phyloP scores from a whole-genome alignment of 2,113 vertebrate genomes.

The Python bivittatus region DNA sequence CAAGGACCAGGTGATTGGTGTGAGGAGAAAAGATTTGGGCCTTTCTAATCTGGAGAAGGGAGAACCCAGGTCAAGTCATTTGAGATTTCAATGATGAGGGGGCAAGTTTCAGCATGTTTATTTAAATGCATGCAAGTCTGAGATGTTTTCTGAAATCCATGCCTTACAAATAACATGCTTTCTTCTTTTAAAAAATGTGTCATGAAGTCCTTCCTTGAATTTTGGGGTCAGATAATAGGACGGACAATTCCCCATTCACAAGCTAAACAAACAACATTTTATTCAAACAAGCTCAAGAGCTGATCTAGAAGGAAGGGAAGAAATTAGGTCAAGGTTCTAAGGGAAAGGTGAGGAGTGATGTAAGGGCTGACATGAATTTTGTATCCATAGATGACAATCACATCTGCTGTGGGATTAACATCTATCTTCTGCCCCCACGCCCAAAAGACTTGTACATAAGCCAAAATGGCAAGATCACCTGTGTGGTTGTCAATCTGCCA shows the following conservation, averaged over 20 bases:
- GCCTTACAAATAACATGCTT: too few relatives aligned
- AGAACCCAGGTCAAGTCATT: too few relatives aligned
- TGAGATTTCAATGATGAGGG: too few relatives aligned
- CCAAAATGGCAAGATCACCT: constrained; percentile 37
- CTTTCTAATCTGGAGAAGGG: too few relatives aligned
- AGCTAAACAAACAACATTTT: neutral
- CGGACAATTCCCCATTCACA: neutral
- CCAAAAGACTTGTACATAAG: constrained; percentile 51
- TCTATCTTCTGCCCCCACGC: constrained; percentile 44
- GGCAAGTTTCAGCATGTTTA: too few relatives aligned
- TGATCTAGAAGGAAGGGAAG: neutral
- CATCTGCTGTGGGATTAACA: neutral
- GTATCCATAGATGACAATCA: neutral
- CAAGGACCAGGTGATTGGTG: too few relatives aligned
- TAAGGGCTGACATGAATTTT: neutral
- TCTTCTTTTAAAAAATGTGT: neutral
- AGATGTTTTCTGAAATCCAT: too few relatives aligned
- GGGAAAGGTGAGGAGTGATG: neutral
- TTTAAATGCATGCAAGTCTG: too few relatives aligned
- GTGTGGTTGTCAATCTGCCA: constrained; percentile 52
- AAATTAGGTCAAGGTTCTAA: neutral
- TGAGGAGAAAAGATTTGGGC: too few relatives aligned
- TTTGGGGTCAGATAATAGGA: neutral
- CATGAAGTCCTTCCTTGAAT: neutral
- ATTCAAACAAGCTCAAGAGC: neutral